Evolutionary conservation across 1,140 invertebrate species (phyloP).

Genomic region (Magallana gigas): DNA sequence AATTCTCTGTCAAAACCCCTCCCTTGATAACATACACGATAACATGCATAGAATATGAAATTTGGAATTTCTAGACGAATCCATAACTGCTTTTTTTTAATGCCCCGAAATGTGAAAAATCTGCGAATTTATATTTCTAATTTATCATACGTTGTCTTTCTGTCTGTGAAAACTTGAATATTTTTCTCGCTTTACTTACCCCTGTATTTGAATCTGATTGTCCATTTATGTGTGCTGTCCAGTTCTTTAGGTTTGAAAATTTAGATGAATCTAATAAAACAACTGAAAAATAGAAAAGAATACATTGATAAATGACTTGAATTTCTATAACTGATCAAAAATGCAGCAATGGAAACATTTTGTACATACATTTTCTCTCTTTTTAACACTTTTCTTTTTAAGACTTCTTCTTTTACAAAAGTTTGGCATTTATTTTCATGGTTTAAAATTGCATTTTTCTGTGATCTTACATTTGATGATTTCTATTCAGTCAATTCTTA

Average conservation of each 20-base stretch:
- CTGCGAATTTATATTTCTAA: not conserved
- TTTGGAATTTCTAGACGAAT: no score
- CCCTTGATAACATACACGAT: not conserved
- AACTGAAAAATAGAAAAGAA: constrained; percentile 17
- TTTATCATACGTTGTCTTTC: not conserved
- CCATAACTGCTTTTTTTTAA: not conserved
- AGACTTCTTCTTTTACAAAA: no score
- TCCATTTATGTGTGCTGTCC: constrained; percentile 31
- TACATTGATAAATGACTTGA: no score
- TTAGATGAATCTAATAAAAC: constrained; percentile 30
- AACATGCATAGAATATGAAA: not conserved
- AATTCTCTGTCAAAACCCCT: not conserved
- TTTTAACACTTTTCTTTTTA: no score
- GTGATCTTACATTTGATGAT: no score
- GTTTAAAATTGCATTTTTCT: no score
- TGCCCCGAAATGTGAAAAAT: not conserved
- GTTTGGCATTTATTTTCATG: no score
- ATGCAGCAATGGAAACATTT: no score
- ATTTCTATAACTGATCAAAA: no score
- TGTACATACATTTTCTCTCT: no score
- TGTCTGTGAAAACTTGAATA: not conserved
- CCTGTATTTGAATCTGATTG: constrained; percentile 27
- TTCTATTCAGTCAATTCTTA: no score
- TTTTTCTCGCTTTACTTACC: not conserved
- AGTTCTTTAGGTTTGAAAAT: constrained; percentile 25